Evolutionary conservation across 2,113 vertebrate genomes (phyloP).

Genomic region (Xiphophorus hellerii): DNA sequence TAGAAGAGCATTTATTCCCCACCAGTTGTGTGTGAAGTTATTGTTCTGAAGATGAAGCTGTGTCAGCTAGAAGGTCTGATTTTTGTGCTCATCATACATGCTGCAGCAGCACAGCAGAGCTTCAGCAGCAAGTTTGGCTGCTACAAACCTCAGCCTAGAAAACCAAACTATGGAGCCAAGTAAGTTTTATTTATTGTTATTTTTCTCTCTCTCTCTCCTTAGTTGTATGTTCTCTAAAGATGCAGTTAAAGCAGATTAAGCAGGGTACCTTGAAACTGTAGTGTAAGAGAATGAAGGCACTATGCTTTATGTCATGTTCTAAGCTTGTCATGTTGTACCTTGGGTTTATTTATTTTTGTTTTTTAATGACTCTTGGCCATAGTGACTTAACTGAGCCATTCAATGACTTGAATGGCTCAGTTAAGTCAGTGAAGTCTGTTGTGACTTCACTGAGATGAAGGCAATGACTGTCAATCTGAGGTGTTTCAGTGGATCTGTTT

Average conservation of each 20-base stretch:
- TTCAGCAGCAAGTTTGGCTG: constrained; percentile 72
- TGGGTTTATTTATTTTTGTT: no score
- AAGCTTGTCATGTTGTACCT: no score
- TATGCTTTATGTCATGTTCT: no score
- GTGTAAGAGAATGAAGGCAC: no score
- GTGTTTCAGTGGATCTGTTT: neutral
- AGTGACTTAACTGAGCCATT: no score
- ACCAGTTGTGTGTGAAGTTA: neutral
- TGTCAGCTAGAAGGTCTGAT: constrained; percentile 37
- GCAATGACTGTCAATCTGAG: neutral
- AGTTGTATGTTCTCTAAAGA: neutral
- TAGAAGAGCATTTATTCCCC: neutral
- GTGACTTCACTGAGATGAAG: neutral
- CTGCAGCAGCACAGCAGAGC: constrained; percentile 61
- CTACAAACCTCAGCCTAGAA: constrained; percentile 71
- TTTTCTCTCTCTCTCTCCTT: neutral
- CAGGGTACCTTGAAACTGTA: no score
- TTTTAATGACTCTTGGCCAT: no score
- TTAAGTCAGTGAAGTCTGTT: no score
- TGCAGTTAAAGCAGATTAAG: neutral
- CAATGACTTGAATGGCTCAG: no score
- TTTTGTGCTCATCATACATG: constrained; percentile 53
- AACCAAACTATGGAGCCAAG: constrained; percentile 53
- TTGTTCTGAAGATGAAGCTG: constrained; percentile 4
- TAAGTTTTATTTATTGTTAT: constrained; percentile 10